phyloP scores from a whole-genome alignment of 2,888 invertebrate species.

The Drosophila atroscutellata region DNA sequence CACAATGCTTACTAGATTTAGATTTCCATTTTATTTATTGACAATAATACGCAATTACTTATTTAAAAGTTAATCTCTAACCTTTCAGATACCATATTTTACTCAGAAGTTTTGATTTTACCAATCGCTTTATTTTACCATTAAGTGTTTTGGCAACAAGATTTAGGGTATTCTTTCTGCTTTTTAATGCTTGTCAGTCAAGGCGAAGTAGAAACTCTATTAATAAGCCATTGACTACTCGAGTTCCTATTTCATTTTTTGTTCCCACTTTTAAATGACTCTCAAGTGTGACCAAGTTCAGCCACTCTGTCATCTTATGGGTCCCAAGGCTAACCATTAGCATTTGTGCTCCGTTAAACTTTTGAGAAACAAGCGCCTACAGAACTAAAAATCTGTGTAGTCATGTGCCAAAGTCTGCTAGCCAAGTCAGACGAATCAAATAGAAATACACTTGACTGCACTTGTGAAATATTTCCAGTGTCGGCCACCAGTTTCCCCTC shows the following conservation, averaged over 20 bases:
- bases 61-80: not conserved
- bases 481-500: slow-evolving; percentile 35
- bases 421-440: slow-evolving; percentile 45
- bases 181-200: not conserved
- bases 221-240: slow-evolving; percentile 1
- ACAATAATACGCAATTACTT: not conserved
- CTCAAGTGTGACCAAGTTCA: not conserved
- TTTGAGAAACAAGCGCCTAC: slow-evolving; percentile 37
- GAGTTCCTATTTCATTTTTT: not conserved
- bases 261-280: slow-evolving; percentile 1
- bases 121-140: not conserved
- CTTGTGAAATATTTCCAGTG: slow-evolving; percentile 56
- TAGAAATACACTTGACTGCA: slow-evolving; percentile 61
- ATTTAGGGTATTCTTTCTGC: not conserved
- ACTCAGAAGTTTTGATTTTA: not conserved
- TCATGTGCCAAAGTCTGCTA: slow-evolving; percentile 37
- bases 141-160: not conserved
- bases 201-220: not conserved
- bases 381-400: slow-evolving; percentile 40
- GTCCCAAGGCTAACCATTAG: slow-evolving; percentile 52
- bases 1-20: slow-evolving; percentile 22
- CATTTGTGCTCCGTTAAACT: slow-evolving; percentile 44
- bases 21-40: not conserved
- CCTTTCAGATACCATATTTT: not conserved
- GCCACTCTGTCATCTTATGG: slow-evolving; percentile 1